Evolutionary conservation across 2,797 vertebrate genomes (phyloP), one percentile per base, ranked within the genome.

Genomic region (Ptychobarbus kaznakovi): DNA sequence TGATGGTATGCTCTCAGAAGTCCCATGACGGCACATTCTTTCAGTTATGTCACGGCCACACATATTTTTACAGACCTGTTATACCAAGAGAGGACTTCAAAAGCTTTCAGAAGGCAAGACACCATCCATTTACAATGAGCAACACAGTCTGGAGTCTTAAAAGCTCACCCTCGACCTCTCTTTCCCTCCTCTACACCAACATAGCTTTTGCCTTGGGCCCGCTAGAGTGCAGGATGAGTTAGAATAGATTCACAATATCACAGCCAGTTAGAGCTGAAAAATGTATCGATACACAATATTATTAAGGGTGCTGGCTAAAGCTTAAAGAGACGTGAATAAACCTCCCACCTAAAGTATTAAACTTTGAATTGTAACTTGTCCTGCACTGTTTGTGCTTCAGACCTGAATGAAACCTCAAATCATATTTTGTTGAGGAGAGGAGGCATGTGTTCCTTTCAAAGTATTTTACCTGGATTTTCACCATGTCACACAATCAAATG

Each of bases 41-140:
- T 86, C 58, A 78, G 69, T 84, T 72, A 75, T 83, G 80, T 87
- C 73, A 87, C 4, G 22, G 58, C 80, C 72, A 81, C 70, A 66
- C 25, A 35, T 25, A 66, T 79, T 81, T 78, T 81, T 87, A 68
- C 69, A 42, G 70, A 40, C 51, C 70, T 80, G 81, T 76, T 86
- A 80, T 42, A 66, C 74, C 70, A 51, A 82, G 68, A 61, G 49
- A 87, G 77, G 81, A 32, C 79, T 46, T 73, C 38, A 81, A 80
- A 90, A 88, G 72, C 85, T 81, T 81, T 88, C 80, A 86, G 77
- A 65, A 85, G 69, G 46, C 22, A 76, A 65, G 69, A 81, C 82
- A 76, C 35, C 69, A 77, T 86, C 84, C 80, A 87, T 88, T 87
- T 88, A 61, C 85, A 89, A 88, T 86, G 85, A 86, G 77, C 40